A percentile compares a stretch with the other conserved stretches of the same genome.
Conservation (phyloP, 2,797 vertebrate genomes). For the Chelon auratus region DNA sequence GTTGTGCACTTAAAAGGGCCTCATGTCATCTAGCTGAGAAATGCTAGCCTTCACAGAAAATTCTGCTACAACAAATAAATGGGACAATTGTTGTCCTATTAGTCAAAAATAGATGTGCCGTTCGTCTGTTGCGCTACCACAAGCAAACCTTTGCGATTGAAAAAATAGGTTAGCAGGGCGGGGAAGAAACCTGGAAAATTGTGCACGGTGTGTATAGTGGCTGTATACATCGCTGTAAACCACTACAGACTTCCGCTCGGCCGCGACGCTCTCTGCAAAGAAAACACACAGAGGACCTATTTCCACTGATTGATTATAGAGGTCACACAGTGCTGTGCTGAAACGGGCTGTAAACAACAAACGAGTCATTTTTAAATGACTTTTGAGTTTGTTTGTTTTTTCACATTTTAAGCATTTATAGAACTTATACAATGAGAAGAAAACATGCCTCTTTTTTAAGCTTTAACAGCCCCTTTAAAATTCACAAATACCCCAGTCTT, state of each 20-base stretch:
- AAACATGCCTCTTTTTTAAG: not conserved
- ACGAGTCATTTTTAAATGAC: not conserved
- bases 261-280: constrained; percentile 38
- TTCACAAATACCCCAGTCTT: not conserved
- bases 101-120: constrained; percentile 78
- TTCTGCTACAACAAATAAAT: constrained; percentile 73
- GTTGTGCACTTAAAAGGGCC: constrained; percentile 37
- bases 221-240: constrained; percentile 64
- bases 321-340: constrained; percentile 43
- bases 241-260: constrained; percentile 69
- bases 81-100: constrained; percentile 80
- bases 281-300: constrained; percentile 27
- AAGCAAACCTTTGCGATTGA: constrained; percentile 78
- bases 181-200: constrained; percentile 88
- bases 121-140: constrained; percentile 78
- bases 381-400: not conserved
- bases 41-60: constrained; percentile 79
- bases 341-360: constrained; percentile 19
- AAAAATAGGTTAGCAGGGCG: constrained; percentile 94
- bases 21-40: constrained; percentile 47
- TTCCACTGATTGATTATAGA: constrained; percentile 51
- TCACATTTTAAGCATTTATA: not conserved
- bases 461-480: not conserved
- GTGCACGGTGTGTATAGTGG: constrained; percentile 56
- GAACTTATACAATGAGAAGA: not conserved